Conservation (phyloP, 2,113 vertebrate species). For the Craseonycteris thonglongyai region DNA sequence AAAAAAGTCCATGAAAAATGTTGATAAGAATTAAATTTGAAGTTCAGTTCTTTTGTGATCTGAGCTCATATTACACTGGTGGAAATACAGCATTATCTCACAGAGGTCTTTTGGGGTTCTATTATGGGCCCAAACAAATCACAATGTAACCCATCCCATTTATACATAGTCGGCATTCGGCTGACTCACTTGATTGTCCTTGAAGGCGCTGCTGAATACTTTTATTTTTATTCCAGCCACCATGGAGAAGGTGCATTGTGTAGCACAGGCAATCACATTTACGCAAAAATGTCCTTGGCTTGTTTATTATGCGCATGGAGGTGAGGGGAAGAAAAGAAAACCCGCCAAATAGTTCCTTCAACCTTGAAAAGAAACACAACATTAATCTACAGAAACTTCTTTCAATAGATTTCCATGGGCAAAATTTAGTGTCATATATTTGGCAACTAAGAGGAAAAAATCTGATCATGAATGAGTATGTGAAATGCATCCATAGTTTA, state of each 20-base stretch:
- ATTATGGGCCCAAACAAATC: conserved; percentile 55
- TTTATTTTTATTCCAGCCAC: conserved; percentile 58
- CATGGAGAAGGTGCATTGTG: conserved; percentile 14
- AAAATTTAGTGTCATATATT: conserved; percentile 28
- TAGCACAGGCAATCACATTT: conserved; percentile 1
- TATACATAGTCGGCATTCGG: background rate
- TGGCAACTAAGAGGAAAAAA: conserved; percentile 52
- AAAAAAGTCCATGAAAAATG: background rate
- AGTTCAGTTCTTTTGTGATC: conserved; percentile 22
- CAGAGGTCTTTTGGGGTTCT: conserved; percentile 31
- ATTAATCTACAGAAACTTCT: conserved; percentile 39
- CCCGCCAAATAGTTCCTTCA: conserved; percentile 18
- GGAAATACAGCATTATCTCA: conserved; percentile 52
- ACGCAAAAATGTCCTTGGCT: conserved; percentile 53
- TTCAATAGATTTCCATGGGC: background rate
- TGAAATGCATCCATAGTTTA: conserved; percentile 44
- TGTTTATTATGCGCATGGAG: background rate
- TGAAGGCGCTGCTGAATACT: conserved; percentile 55
- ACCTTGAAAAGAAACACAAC: conserved; percentile 42
- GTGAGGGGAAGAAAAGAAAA: background rate
- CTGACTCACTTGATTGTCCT: conserved; percentile 47
- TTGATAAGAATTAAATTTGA: conserved; percentile 17
- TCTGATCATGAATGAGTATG: conserved; percentile 41
- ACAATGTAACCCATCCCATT: conserved; percentile 39
- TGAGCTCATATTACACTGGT: conserved; percentile 29